Evolutionary conservation across 2,113 vertebrate genomes (phyloP), one percentile per base, ranked within the genome.

Genomic region (Caranx ignobilis): DNA sequence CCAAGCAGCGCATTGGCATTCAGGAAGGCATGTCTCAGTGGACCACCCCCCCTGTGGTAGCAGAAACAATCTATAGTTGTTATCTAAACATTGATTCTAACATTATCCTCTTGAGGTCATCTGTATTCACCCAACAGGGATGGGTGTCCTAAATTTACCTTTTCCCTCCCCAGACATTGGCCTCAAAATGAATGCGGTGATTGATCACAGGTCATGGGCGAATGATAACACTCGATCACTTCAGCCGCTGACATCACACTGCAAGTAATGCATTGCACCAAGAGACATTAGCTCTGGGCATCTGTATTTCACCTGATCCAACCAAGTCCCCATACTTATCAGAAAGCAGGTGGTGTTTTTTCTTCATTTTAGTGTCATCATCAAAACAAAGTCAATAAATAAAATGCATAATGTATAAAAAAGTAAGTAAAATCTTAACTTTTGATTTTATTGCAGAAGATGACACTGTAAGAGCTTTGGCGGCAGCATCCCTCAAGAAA

Each of bases 61-160:
- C 41, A 81, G 74, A 81, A 79, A 54, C 57, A 84, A 91, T 90
- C 86, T 71, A 86, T 84, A 88, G 56, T 59, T 75, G 66, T 87
- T 87, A 87, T 91, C 84, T 89, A 79, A 87, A 87, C 74, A 92
- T 90, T 75, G 90, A 93, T 91, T 89, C 62, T 18, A 57, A 67
- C 87, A 90, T 87, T 86, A 88, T 79, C 80, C 77, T 71, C 83
- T 86, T 39, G 82, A 88, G 87, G 87, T 90, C 83, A 86, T 89
- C 88, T 74, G 87, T 83, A 89, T 86, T 87, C 89, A 87, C 48
- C 79, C 64, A 77, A 78, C 59, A 83, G 52, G 57, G 68, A 78
- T 9, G 15, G 48, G 19, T 87, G 84, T 86, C 81, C 81, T 80
- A 83, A 88, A 88, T 92, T 79, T 78, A 87, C 81, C 69, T 82